Evolutionary conservation across 2,113 vertebrate genomes (phyloP).

Genomic region (Ictalurus punctatus): DNA sequence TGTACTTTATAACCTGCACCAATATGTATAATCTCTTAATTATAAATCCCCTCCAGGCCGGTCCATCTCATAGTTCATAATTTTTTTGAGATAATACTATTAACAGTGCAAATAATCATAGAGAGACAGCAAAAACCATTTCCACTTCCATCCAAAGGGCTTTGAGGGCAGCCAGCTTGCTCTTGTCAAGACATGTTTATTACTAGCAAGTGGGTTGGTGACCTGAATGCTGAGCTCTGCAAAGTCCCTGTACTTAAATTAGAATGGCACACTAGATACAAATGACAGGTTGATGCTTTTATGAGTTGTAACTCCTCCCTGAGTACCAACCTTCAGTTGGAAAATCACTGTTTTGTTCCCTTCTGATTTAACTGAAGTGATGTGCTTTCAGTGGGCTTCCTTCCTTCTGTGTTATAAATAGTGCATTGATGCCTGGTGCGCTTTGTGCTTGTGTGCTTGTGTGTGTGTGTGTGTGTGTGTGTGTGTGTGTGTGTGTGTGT

Average conservation of each 20-base stretch:
- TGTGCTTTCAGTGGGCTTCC: conserved; percentile 7
- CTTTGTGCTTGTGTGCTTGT: conserved; percentile 27
- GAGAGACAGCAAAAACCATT: background rate
- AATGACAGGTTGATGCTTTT: conserved; percentile 7
- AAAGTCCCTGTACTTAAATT: conserved; percentile 15
- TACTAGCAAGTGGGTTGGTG: background rate
- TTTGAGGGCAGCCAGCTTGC: conserved; percentile 32
- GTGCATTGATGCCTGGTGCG: conserved; percentile 4
- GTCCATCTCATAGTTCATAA: background rate
- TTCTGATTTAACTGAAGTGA: conserved; percentile 11
- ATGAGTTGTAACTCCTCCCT: background rate
- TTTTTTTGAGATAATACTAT: background rate
- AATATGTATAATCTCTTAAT: background rate
- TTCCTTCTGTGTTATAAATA: conserved; percentile 28
- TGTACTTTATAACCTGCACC: background rate
- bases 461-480: conserved; percentile 26
- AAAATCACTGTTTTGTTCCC: conserved; percentile 29
- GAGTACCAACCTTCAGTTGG: background rate
- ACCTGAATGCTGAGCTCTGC: conserved; percentile 27
- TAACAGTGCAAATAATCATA: conserved; percentile 20
- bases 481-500: conserved; percentile 33
- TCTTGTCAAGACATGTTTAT: conserved; percentile 42
- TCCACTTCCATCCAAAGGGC: conserved; percentile 14
- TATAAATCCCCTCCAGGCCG: background rate
- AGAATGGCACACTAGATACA: conserved; percentile 8